Base-by-base conservation (phyloP, 2,888 invertebrate species). In the Rhaphigaster nebulosa region DNA sequence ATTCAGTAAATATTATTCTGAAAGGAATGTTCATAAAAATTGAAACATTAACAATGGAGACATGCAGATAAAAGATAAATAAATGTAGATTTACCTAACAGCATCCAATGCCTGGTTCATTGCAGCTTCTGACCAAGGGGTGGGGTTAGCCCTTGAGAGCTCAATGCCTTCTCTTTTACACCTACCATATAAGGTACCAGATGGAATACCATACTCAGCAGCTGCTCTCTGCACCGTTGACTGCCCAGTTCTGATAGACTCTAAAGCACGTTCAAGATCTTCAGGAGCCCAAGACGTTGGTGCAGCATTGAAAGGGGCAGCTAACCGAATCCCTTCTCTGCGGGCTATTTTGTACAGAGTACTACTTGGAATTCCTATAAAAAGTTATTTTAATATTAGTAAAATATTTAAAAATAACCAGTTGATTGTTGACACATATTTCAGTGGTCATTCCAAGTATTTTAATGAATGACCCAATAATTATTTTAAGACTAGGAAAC, bases 51-150 rank as follows among this genome's bases (percentile, higher is more conserved):
- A 45, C 10, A 45, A 45, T 45, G 45, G 10, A 45, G 45, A 45
- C 4, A 45, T 45, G 45, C 45, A 45, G 45, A n/a, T n/a, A n/a
- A n/a, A n/a, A n/a, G n/a, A n/a, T n/a, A n/a, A n/a, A 23, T 29
- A 29, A 65, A 65, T 65, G 29, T 8, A 29, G 2, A 38, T 88
- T 91, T 94, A 97, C 97, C 97, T 96, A 92, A 98, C 98, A 92
- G 98, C 97, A 94, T 98, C 97, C 87, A 98, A 94, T 41, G 98
- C 98, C 94, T 98, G 97, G 41, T 96, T 97, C 98, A 98, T 98
- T 52, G 97, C 97, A 93, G 97, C 97, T 93, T 98, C 98, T n/a
- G 97, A 97, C 98, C 98, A 98, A 20, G 98, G 98, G 87, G 98
- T 97, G n/a, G 97, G 97, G 94, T 97, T 97, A 91, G 97, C 97